These are phyloP conservation scores for Rutilus rutilus DNA, from an alignment of 2,113 vertebrate genomes.

Conservation along the genomic window DNA sequence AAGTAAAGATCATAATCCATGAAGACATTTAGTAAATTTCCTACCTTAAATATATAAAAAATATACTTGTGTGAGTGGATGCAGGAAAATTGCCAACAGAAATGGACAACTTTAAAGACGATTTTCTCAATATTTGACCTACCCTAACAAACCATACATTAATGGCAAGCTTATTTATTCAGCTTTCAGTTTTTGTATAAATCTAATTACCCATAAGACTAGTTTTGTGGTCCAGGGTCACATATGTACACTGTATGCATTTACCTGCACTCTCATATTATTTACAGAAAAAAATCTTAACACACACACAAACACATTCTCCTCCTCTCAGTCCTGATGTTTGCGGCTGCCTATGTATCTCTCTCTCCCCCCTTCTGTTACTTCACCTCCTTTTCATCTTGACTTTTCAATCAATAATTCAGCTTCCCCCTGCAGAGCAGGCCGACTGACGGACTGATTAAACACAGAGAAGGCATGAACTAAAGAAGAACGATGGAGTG, in stretches of 20 bases:
- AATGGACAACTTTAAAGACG: no score
- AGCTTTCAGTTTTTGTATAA: no score
- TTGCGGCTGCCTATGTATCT: constrained; percentile 4
- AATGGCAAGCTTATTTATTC: no score
- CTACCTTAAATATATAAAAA: no score
- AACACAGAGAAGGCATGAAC: constrained; percentile 47
- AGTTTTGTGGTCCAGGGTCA: no score
- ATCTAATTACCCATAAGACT: no score
- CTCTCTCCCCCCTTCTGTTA: constrained; percentile 52
- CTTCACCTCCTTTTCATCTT: constrained; percentile 61
- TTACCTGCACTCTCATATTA: neutral
- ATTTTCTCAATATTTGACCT: no score
- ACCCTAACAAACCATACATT: no score
- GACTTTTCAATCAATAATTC: constrained; percentile 74
- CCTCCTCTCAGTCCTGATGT: constrained; percentile 21
- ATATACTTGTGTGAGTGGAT: no score
- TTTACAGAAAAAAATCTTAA: constrained; percentile 15
- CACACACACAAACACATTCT: neutral
- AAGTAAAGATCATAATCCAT: no score
- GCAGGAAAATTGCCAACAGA: no score
- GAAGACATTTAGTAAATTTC: no score
- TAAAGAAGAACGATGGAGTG: neutral
- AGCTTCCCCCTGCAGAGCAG: constrained; percentile 67
- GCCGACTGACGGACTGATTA: constrained; percentile 70
- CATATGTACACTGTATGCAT: neutral